These are phyloP conservation scores for Lasioglossum leucozonium DNA, from an alignment of 2,888 invertebrate species.

Conservation along the genomic window DNA sequence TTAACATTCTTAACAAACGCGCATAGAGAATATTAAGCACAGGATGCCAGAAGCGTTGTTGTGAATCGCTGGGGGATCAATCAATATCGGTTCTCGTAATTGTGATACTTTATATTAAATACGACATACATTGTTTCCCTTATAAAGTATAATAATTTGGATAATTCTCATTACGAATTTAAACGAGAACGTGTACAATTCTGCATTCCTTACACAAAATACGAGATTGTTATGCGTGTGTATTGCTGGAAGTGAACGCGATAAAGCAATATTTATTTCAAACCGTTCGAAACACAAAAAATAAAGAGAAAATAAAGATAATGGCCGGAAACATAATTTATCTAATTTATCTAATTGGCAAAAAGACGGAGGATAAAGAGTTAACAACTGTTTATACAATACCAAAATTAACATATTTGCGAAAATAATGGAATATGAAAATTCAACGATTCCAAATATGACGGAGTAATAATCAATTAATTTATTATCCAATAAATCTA, in stretches of 20 bases:
- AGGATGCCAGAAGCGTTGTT: not conserved
- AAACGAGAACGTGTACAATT: not conserved
- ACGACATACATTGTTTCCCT: not conserved
- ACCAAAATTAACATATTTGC: not conserved
- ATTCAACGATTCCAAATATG: not conserved
- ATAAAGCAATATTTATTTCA: not conserved
- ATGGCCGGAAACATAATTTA: not conserved
- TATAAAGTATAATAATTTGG: not conserved
- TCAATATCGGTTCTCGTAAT: not conserved
- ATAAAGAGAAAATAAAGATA: not conserved
- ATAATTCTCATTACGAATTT: not conserved
- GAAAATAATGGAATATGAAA: not conserved
- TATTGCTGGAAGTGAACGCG: not conserved
- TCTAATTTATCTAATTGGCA: no score
- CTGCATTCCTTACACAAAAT: not conserved
- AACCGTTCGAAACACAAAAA: not conserved
- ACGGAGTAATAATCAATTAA: not conserved
- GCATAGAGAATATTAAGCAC: not conserved
- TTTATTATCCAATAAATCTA: not conserved
- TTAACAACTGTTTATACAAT: not conserved
- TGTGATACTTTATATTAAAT: not conserved
- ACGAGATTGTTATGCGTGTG: not conserved
- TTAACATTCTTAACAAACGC: not conserved
- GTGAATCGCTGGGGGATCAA: not conserved
- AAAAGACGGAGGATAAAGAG: not conserved